Base-by-base conservation (phyloP, 2,888 invertebrate genomes). In the Pammene fasciana region DNA sequence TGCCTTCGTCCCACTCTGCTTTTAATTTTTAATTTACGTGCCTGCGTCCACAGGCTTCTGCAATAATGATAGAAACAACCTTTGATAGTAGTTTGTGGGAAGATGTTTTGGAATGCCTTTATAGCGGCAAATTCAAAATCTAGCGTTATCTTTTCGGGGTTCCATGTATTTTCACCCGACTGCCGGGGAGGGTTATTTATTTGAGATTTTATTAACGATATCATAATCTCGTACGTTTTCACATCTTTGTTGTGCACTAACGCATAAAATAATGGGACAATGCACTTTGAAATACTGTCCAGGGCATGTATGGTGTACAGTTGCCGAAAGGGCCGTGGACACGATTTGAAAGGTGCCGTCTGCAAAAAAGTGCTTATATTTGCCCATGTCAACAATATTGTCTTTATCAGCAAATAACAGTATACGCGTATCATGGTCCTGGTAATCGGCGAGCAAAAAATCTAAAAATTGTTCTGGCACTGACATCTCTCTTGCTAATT, bases 381-480 rank as follows among this genome's bases (percentile, higher is more conserved):
- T 62, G 10, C 13, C 56, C 18, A 60, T 11, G 26, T 52, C 52
- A 52, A 13, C 52, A 52, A 52, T 52, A 52, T 59, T 59, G 59
- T 26, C 59, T 59, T 59, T 59, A 59, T 59, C 45, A 34, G 59
- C 45, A 26, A 59, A 59, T 59, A 59, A 9, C 50, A 52, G 11
- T 59, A 59, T 59, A 59, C 59, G 59, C 59, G 34, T 59, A 34
- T 45, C 10, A 26, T 57, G 57, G 16, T 57, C 57, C 57, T 45
- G 43, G 57, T 57, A 57, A 57, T 57, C 57, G 57, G 57, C 57
- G 57, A 57, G 57, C 57, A 59, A 59, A 46, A 59, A 46, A 59
- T 46, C 13, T 41, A 57, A 41, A 43, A 16, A 57, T 57, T 43
- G 57, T 16, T 57, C 57, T 43, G 57, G 57, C 5, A 57, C 57